Evolutionary conservation across 2,888 invertebrate species (phyloP), one percentile per base, ranked within the genome.

Genomic region (Ischnus inquisitorius): DNA sequence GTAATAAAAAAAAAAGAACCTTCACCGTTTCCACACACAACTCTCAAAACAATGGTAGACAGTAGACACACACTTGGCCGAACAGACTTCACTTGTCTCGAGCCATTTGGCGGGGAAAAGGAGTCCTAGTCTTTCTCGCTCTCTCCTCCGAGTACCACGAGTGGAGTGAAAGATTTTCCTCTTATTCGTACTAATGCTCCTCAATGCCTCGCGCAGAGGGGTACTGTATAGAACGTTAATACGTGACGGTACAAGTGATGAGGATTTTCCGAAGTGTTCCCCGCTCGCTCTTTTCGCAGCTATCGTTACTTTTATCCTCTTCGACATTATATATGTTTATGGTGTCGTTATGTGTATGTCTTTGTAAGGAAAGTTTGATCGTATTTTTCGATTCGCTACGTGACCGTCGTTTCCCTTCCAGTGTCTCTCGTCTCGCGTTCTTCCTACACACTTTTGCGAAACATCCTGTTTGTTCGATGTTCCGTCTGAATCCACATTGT

Each of bases 1-100:
- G n/a, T 10, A 8, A 46, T 14, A 54, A 54, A 54, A 34, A 46
- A 79, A 67, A 71, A 71, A 72, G 68, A 78, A 68, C 62, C 57
- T 65, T 75, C 14, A 22, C 46, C 57, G 54, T 75, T 79, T 71
- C 22, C 65, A 64, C 72, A 41, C 69, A 65, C 57, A 60, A 51
- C 19, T 2, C 28, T 16, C 8, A 57, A 16, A 16, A 48, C 57
- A 51, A 41, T 22, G 14, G 16, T 46, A 60, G 34, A 67, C 41
- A 43, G 8, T 80, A 51, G 83, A 76, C 69, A 72, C 72, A 54
- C 67, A 72, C 62, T 74, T 16, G 39, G 51, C 12, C 19, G 60
- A 67, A 51, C 65, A 77, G 79, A 79, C 76, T 80, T 77, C 77
- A 77, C 79, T 83, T 68, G 79, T 80, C 83, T 80, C 71, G 72